phyloP scores from a whole-genome alignment of 2,797 vertebrate genomes.

The Forpus xanthops region DNA sequence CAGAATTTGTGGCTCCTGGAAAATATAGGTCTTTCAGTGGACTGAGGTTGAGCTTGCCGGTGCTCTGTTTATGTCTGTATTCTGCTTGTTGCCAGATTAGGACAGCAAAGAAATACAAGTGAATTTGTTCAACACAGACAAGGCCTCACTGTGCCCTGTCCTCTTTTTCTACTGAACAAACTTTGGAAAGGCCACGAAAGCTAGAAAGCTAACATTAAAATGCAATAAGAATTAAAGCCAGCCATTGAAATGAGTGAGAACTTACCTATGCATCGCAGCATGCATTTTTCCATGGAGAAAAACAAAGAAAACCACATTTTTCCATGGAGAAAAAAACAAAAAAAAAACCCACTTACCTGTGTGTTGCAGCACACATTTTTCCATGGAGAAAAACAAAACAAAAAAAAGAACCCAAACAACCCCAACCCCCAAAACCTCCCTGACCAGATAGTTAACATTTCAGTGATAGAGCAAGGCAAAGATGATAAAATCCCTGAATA shows the following conservation, averaged over 20 bases:
- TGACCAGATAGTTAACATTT: background rate
- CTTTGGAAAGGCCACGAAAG: background rate
- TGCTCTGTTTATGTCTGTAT: background rate
- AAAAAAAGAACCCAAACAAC: background rate
- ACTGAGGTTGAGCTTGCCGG: background rate
- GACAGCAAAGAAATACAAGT: slow-evolving; percentile 43
- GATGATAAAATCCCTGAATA: background rate
- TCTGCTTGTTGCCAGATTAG: slow-evolving; percentile 16
- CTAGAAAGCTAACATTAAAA: slow-evolving; percentile 36
- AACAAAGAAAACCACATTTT: too few species aligned
- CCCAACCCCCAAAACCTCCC: background rate
- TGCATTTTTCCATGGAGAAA: background rate
- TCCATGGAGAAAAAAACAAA: too few species aligned
- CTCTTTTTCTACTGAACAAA: slow-evolving; percentile 47
- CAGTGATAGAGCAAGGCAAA: background rate
- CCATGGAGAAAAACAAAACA: background rate
- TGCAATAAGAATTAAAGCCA: background rate
- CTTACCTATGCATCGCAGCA: background rate
- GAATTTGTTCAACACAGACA: slow-evolving; percentile 46
- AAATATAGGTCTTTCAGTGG: background rate
- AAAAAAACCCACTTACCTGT: background rate
- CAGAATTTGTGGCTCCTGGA: background rate
- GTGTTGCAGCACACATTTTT: background rate
- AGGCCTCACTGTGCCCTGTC: slow-evolving; percentile 55
- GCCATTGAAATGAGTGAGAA: slow-evolving; percentile 14